Evolutionary conservation across 1,140 invertebrate genomes (phyloP), one percentile per base, ranked within the genome.

Genomic region (Ceratina australensis): DNA sequence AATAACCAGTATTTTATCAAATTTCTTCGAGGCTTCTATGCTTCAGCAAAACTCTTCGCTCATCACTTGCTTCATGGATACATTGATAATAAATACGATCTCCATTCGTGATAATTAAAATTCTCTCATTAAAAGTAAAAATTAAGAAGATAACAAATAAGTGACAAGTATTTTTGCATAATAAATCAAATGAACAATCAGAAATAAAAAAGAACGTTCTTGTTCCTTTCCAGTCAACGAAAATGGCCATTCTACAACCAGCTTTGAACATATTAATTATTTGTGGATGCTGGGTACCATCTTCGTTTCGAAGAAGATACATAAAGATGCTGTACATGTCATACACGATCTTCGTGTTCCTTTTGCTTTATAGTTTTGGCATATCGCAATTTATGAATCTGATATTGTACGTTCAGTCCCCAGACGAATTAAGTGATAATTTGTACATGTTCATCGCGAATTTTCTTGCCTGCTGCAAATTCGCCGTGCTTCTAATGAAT

Each of bases 271-370:
- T 85, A 61, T 15, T 85, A 5, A 76, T 15, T 1, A 28, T 72
- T 20, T 49, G 69, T 18, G 83, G 83, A 20, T 84, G 79, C n/a
- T 83, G 83, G 83, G 73, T 54, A 22, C 83, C 83, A 4, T 0
- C 15, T 0, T 54, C n/a, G 1, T 81, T 61, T 13, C 65, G 69
- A 3, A 65, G 72, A 8, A 5, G 2, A 8, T 49, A 7, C 16
- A 52, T 22, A 13, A 75, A 66, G 4, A 24, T 60, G 3, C 0
- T 50, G 10, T 84, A 85, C 5, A 7, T 22, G 0, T 7, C 24
- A 0, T 75, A 78, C 10, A 79, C 75, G 8, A 7, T 56, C 24
- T 47, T 72, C 2, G 61, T 84, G 33, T 13, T 81, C 3, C 12
- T 66, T 18, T 26, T 82, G 18, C 2, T 85, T 15, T 57, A 72